Conservation (phyloP, 2,797 vertebrate genomes). For the Orientallactaga sibirica region DNA sequence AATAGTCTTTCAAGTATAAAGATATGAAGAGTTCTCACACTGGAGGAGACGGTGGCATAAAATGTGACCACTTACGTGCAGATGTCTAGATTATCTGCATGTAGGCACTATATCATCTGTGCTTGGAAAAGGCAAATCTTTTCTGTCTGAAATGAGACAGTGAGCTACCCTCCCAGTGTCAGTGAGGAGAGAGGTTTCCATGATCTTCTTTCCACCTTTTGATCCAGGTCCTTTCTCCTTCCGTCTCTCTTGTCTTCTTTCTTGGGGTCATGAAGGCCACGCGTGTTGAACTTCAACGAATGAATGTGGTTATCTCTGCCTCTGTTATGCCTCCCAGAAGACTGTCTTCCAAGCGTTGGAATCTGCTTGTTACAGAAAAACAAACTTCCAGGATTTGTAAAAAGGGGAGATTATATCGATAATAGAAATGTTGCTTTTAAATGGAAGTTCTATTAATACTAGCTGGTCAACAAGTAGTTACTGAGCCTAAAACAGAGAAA, state of each 20-base stretch:
- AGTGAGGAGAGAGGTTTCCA: background rate
- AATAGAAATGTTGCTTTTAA: slow-evolving; percentile 36
- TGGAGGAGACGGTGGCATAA: background rate
- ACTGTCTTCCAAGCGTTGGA: background rate
- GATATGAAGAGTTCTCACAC: background rate
- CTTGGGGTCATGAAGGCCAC: background rate
- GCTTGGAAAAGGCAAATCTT: background rate
- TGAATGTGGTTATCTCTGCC: background rate
- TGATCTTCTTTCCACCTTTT: background rate
- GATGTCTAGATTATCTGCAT: background rate
- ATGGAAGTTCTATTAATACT: slow-evolving; percentile 16
- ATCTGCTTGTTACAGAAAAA: slow-evolving; percentile 8
- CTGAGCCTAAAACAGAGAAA: slow-evolving; percentile 6
- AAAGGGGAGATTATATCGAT: background rate
- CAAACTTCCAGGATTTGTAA: slow-evolving; percentile 11
- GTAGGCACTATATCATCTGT: background rate
- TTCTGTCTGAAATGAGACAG: background rate
- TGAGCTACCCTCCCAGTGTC: background rate
- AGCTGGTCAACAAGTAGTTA: slow-evolving; percentile 33
- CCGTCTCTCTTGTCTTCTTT: background rate
- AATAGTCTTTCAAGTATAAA: background rate
- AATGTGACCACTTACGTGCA: background rate
- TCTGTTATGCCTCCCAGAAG: background rate
- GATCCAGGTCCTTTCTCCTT: background rate
- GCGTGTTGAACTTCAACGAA: background rate